A percentile compares a stretch with the other conserved stretches of the same genome.
phyloP scores from a whole-genome alignment of 2,888 invertebrate genomes.

The Drosophila antonietae region DNA sequence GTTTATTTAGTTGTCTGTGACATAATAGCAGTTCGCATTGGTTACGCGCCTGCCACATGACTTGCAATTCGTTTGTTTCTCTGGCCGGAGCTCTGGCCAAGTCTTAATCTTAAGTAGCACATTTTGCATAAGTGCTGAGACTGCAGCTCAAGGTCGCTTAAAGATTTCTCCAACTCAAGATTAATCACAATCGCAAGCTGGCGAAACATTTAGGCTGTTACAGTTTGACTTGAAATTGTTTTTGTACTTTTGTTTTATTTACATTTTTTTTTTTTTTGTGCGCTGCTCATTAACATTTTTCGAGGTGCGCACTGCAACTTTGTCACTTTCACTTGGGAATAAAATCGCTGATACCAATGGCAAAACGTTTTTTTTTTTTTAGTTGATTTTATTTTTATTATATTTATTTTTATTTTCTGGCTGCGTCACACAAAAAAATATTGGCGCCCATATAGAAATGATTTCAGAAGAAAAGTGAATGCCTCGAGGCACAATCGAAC shows the following conservation, averaged over 20 bases:
- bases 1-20: constrained; percentile 68
- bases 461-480: constrained; percentile 67
- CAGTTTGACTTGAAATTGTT: constrained; percentile 47
- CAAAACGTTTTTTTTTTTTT: constrained; percentile 53
- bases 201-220: constrained; percentile 52
- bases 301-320: constrained; percentile 75
- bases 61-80: constrained; percentile 44
- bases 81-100: background rate
- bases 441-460: constrained; percentile 52
- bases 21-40: constrained; percentile 60
- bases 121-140: constrained; percentile 28
- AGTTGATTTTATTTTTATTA: constrained; percentile 17
- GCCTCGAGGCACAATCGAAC: constrained; percentile 31
- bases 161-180: constrained; percentile 28
- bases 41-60: constrained; percentile 49
- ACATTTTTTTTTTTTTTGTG: constrained; percentile 13
- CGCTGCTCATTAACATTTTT: constrained; percentile 71
- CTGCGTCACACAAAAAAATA: constrained; percentile 59
- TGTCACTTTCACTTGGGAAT: constrained; percentile 78
- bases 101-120: background rate
- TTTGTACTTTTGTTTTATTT: constrained; percentile 30
- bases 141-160: constrained; percentile 51
- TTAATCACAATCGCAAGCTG: constrained; percentile 47
- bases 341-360: constrained; percentile 68
- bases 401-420: constrained; percentile 28